phyloP scores from a whole-genome alignment of 2,797 vertebrate genomes.

The Botia kubotai region DNA sequence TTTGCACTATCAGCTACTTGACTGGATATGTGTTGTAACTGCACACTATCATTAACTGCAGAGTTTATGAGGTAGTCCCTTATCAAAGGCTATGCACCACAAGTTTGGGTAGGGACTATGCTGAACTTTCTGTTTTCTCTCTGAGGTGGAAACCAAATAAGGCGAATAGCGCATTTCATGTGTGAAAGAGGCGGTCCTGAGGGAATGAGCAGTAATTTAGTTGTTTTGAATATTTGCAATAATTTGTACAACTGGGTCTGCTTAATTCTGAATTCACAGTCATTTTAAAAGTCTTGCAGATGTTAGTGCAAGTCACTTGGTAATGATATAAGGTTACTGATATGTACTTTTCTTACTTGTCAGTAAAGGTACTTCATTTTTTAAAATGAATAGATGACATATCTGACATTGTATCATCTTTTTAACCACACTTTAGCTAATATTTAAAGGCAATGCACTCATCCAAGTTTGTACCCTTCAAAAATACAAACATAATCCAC shows the following conservation, averaged over 20 bases:
- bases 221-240: slow-evolving; percentile 38
- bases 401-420: too few species aligned
- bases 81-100: slow-evolving; percentile 72
- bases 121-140: slow-evolving; percentile 55
- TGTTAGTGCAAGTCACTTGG: background rate
- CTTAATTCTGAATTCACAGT: slow-evolving; percentile 24
- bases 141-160: slow-evolving; percentile 5
- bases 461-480: too few species aligned
- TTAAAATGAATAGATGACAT: background rate
- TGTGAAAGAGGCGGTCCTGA: slow-evolving; percentile 30
- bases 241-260: slow-evolving; percentile 10
- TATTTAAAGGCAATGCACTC: background rate
- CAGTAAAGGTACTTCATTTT: background rate
- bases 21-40: slow-evolving; percentile 76
- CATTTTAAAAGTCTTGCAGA: background rate
- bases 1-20: slow-evolving; percentile 75
- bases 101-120: slow-evolving; percentile 74
- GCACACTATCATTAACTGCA: slow-evolving; percentile 76
- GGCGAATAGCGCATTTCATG: slow-evolving; percentile 12
- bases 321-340: background rate
- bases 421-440: too few species aligned
- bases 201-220: slow-evolving; percentile 20
- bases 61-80: slow-evolving; percentile 71
- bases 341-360: background rate
- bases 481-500: background rate